Base-by-base conservation (phyloP, 2,797 vertebrate genomes). In the Silurus lanzhouensis region DNA sequence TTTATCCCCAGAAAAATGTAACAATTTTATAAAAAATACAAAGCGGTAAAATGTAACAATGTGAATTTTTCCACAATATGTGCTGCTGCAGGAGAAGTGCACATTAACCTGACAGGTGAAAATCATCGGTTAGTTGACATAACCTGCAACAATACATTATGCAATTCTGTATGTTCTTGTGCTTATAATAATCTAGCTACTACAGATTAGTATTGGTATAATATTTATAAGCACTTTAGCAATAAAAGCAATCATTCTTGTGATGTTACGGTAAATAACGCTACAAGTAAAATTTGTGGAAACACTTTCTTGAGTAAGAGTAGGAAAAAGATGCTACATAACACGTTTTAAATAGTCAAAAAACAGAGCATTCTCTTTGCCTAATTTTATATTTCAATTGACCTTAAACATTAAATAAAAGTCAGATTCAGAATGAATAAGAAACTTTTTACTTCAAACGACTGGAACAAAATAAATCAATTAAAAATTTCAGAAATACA, bases 31-130 rank as follows among this genome's bases (percentile, higher is more conserved):
- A 6, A 15, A 61, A 44, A 78, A 61, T 44, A 12, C 13, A 44
- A 44, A 44, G 8, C 13, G 17, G 8, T 75, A 31, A 8, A 57
- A 17, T 27, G 27, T 20, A n/a, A 60, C 31, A 44, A 61, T 61
- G 75, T n/a, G 75, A 77, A 60, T 77, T 77, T 77, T 57, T 38
- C 57, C 57, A 44, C 44, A 78, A 63, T 63, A 6, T 61, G 25
- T 58, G 74, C 72, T 57, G 5, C 38, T 57, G 55, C 25, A 76
- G 74, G 58, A 58, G 52, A 77, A 58, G 55, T 31, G 27, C 17
- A 38, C 4, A 57, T 60, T 22, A 5, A 19, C 6, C 1, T 78
- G 76, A 79, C 58, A 63, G 20, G 20, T 46, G 44, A 79, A 78
- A 79, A 78, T 46, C 61, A 79, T 61, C n/a, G 76, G 58, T 31